A percentile compares a stretch with the other conserved stretches of the same genome.
phyloP scores from a whole-genome alignment of 2,113 vertebrate species.

The Otus sunia region DNA sequence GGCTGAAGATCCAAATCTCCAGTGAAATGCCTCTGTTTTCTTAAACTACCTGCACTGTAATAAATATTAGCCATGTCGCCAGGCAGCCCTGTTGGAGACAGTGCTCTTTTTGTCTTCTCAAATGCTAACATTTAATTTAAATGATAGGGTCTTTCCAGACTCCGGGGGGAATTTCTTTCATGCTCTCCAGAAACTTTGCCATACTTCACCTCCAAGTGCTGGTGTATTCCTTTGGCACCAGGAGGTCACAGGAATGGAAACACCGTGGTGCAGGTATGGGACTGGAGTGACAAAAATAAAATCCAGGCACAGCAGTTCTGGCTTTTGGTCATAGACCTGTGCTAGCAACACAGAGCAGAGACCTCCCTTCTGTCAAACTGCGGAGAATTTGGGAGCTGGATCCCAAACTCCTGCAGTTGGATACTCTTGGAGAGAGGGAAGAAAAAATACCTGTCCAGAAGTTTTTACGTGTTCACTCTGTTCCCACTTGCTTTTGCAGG shows the following conservation, averaged over 20 bases:
- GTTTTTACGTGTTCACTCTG: background rate
- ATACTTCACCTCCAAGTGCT: slow-evolving; percentile 31
- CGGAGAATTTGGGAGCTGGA: background rate
- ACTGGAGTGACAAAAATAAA: background rate
- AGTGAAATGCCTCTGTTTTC: slow-evolving; percentile 72
- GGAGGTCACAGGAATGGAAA: slow-evolving; percentile 6
- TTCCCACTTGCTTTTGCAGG: background rate
- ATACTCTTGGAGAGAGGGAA: background rate
- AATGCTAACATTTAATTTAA: slow-evolving; percentile 74
- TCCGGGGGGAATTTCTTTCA: slow-evolving; percentile 51
- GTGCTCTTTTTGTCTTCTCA: slow-evolving; percentile 59
- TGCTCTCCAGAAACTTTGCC: slow-evolving; percentile 29
- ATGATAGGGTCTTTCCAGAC: slow-evolving; percentile 69
- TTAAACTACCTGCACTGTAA: slow-evolving; percentile 75
- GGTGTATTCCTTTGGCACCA: background rate
- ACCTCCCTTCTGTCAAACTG: background rate
- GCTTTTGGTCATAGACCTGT: accelerated
- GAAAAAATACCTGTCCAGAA: background rate
- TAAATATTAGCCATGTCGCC: slow-evolving; percentile 70
- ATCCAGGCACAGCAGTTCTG: background rate
- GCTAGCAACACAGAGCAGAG: background rate
- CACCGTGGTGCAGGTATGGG: background rate
- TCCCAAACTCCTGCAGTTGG: background rate
- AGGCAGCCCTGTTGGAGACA: slow-evolving; percentile 46
- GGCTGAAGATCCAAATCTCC: slow-evolving; percentile 55